Base-by-base conservation (phyloP, 2,888 invertebrate genomes). In the Eurytoma californica region DNA sequence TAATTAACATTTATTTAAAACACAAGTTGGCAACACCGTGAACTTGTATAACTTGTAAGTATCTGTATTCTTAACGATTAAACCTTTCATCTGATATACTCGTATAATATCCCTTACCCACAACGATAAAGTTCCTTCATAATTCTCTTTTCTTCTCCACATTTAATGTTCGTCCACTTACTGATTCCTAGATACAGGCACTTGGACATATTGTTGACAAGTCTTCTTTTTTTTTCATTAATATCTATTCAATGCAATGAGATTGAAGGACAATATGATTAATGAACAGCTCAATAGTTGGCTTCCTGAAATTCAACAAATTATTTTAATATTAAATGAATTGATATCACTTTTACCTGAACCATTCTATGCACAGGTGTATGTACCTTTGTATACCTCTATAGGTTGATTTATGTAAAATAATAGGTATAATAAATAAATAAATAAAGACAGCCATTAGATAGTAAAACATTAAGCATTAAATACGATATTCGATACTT, bases 131-230 rank as follows among this genome's bases (percentile, higher is more conserved):
- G 73, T 75, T 75, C 75, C 65, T n/a, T 79, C 14, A 72, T 7
- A 58, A 18, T 80, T 60, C 18, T 66, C 51, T 70, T 69, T 66
- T 66, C 20, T 28, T 49, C 28, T 55, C 20, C 18, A n/a, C 55
- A 67, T 77, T 18, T 18, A 76, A 24, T 72, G 65, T 79, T 76
- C 74, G 79, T 81, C 79, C 77, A 73, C 79, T 81, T 74, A 81
- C 51, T 70, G 77, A 76, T 73, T 79, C 66, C 69, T 69, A 77
- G 55, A 39, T 77, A 65, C 72, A 82, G 82, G 80, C 80, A 82
- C 82, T 82, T 82, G 82, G 80, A 82, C 80, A 82, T 80, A 82
- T 81, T 79, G 73, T 79, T 81, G 73, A 79, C 72, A 77, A 73
- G 58, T 60, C 67, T 12, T 65, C 72, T 39, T 67, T 77, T 61